Evolutionary conservation across 37 sponge, comb jelly and placozoan species (phyloP).

Genomic region (Petrosia ficiformis): DNA sequence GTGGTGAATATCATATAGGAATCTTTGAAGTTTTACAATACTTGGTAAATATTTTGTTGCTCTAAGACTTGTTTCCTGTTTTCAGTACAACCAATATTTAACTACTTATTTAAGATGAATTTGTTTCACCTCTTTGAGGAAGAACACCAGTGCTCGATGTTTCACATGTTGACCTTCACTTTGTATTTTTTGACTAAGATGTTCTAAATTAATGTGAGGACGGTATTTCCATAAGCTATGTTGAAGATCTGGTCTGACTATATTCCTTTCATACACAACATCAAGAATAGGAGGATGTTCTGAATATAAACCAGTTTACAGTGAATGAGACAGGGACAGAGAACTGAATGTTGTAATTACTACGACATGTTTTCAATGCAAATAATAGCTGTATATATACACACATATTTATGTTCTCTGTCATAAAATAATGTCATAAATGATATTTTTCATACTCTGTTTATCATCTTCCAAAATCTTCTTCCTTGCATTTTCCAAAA

Average conservation of each 20-base stretch:
- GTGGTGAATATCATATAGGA: not conserved
- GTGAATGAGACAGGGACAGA: too few species aligned
- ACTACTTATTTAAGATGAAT: not conserved
- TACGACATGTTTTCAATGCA: not conserved
- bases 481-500: not conserved
- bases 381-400: not conserved
- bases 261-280: not conserved
- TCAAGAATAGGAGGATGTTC: not conserved
- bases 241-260: not conserved
- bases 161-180: not conserved
- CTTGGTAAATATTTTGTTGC: not conserved
- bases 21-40: not conserved
- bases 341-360: too few species aligned
- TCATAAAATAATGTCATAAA: too few species aligned
- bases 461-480: not conserved
- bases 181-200: not conserved
- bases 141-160: not conserved
- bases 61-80: not conserved
- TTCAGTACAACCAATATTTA: too few species aligned
- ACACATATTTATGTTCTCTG: not conserved
- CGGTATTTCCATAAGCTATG: not conserved
- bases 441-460: too few species aligned
- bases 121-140: not conserved
- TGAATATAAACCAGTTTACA: too few species aligned
- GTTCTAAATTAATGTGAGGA: not conserved